Percentiles rank a stretch among this genome's conserved stretches.
Conservation (phyloP, 1,140 invertebrate species). For the Glomeris maerens region DNA sequence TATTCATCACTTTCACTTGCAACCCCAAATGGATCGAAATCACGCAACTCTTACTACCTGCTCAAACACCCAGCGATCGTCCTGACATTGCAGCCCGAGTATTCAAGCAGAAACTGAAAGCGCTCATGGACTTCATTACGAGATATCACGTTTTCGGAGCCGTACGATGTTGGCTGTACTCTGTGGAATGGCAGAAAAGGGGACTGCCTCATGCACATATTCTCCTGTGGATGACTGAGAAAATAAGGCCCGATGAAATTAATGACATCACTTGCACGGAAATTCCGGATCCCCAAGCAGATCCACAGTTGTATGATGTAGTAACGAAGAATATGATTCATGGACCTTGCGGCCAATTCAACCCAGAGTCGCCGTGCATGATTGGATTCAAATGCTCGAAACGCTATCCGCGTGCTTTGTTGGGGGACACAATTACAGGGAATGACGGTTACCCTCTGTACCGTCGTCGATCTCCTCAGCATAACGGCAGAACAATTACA, state of each 20-base stretch:
- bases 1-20: constrained; percentile 38
- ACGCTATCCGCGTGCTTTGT: constrained; percentile 26
- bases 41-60: constrained; percentile 19
- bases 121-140: constrained; percentile 8
- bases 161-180: constrained; percentile 19
- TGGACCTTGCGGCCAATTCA: constrained; percentile 36
- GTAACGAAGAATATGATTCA: constrained; percentile 36
- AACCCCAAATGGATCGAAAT: constrained; percentile 35
- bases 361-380: constrained; percentile 36
- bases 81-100: constrained; percentile 6
- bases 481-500: not conserved
- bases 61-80: constrained; percentile 22
- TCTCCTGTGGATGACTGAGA: constrained; percentile 19
- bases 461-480: constrained; percentile 17
- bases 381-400: constrained; percentile 33
- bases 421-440: constrained; percentile 26
- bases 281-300: constrained; percentile 20
- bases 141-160: constrained; percentile 16
- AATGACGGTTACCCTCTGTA: constrained; percentile 33
- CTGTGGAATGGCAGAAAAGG: constrained; percentile 33
- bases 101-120: constrained; percentile 10
- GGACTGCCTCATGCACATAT: constrained; percentile 32
- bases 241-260: not conserved
- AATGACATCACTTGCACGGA: constrained; percentile 1
- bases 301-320: constrained; percentile 14